Base-by-base conservation (phyloP, 2,797 vertebrate species). In the Brachymystax lenok region DNA sequence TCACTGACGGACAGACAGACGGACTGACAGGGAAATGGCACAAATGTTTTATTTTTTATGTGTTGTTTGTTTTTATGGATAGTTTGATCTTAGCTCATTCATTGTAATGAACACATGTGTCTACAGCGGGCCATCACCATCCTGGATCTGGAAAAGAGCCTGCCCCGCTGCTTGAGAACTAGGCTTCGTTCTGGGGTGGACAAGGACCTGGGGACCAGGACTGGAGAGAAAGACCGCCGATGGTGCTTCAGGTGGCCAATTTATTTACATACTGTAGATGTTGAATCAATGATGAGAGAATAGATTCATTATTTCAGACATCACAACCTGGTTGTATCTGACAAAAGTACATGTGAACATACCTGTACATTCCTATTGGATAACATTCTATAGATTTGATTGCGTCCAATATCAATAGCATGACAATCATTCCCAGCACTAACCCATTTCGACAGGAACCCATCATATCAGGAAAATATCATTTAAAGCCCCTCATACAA, bases 91-190 rank as follows among this genome's bases (percentile, higher is more conserved):
- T 19, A 27, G 16, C 66, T 24, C 40, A 16, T 71, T 46, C 14
- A 68, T 72, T 4, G 27, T 2, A 0, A 64, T 46, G 40, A 46
- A 46, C 40, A 12, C 51, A 27, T 87, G 78, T 81, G 71, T 87
- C 84, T 73, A 21, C 89, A 99, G 98, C 96, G 96, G 90, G 97
- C 97, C 2, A 95, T 97, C 82, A 96, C 96, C 3, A 98, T 96
- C 82, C 82, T 99, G 84, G 97, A 99, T 80, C 96, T 99, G 91
- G 98, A 99, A 92, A 97, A 90, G 54, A 94, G 93, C 63, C 91
- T 97, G 83, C 93, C 95, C 50, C 79, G 75, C 82, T 96, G 90
- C 79, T 85, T 96, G 79, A 95, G 84, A 80, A 90, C 68, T 69
- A 92, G 83, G 79, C 83, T 93, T 70, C 95, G 92, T 33, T 95